Conservation (phyloP, 2,888 invertebrate species). For the Xiphydria camelus region DNA sequence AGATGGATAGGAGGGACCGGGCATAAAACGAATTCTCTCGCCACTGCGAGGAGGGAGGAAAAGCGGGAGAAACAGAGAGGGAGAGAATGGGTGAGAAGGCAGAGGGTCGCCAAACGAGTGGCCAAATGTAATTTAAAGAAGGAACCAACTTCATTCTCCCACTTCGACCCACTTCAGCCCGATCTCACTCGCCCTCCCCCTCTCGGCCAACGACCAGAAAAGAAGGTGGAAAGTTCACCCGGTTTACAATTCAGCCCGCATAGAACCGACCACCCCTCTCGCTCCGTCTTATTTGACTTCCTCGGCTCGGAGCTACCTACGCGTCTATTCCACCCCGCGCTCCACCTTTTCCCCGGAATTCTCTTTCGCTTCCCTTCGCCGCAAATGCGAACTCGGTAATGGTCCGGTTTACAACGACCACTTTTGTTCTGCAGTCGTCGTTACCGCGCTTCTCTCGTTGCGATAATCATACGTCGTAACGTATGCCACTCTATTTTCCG, state of each 20-base stretch:
- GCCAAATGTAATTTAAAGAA: conserved; percentile 55
- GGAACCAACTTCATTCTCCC: conserved; percentile 40
- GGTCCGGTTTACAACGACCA: too few relatives aligned
- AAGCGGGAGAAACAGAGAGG: conserved; percentile 6
- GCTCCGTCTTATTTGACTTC: conserved; percentile 31
- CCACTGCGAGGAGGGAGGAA: conserved; percentile 8
- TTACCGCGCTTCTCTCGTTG: too few relatives aligned
- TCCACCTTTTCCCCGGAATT: conserved; percentile 7
- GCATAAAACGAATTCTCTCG: not conserved
- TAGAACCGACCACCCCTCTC: conserved; percentile 24
- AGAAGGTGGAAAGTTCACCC: conserved; percentile 45
- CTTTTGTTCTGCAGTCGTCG: too few relatives aligned
- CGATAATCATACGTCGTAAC: too few relatives aligned
- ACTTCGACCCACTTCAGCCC: conserved; percentile 25
- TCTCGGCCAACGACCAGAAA: conserved; percentile 42
- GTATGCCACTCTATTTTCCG: too few relatives aligned
- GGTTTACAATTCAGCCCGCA: conserved; percentile 52
- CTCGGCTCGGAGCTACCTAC: conserved; percentile 25
- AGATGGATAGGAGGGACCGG: conserved; percentile 4
- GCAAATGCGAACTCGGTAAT: conserved; percentile 26
- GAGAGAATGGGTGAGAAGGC: conserved; percentile 8
- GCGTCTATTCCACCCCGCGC: conserved; percentile 16
- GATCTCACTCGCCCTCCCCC: conserved; percentile 18
- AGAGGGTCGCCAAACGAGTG: conserved; percentile 45
- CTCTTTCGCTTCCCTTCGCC: not conserved